Evolutionary conservation across 2,888 invertebrate species (phyloP), one percentile per base, ranked within the genome.

Genomic region (Scaptomyza cyrtandrae): DNA sequence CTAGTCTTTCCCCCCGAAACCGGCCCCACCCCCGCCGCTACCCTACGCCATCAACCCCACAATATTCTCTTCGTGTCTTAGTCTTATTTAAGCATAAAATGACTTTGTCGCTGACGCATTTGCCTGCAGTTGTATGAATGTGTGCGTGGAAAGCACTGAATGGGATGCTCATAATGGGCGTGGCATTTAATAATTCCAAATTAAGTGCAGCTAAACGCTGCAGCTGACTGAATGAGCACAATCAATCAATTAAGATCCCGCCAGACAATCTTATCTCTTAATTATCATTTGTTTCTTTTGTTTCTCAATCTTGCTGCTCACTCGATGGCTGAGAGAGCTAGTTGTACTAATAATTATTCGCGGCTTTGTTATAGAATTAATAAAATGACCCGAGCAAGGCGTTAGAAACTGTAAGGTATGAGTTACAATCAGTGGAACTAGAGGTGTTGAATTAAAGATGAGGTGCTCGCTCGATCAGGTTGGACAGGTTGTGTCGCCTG

Each of bases 1-100:
- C 16, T 29, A 27, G 13, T 10, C 35, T 13, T 13, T 7, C n/a
- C 7, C 37, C 6, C 7, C n/a, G n/a, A n/a, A n/a, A n/a, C n/a
- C n/a, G n/a, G n/a, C n/a, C n/a, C 19, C 19, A 1, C 19, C 19
- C 19, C 19, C 19, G 2, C 11, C 39, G 1, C 49, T 7, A 27
- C 19, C 19, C 19, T 1, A 9, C 39, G 1, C 49, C 13, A 27
- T 14, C 7, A 19, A 19, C 9, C 13, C 5, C 1, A 2, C 11
- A 45, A 11, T 13, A 19, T 6, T 39, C 10, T 11, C 2, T 29
- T 16, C 13, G 13, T 82, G 71, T 81, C 81, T 82, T 57, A 61
- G 83, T 63, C 63, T 69, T 60, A 60, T 87, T 82, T 76, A 66
- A 82, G 81, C 86, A 87, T 87, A 85, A 82, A 82, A 82, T 63